Evolutionary conservation across 2,797 vertebrate species (phyloP).

Genomic region (Linurgus olivaceus): DNA sequence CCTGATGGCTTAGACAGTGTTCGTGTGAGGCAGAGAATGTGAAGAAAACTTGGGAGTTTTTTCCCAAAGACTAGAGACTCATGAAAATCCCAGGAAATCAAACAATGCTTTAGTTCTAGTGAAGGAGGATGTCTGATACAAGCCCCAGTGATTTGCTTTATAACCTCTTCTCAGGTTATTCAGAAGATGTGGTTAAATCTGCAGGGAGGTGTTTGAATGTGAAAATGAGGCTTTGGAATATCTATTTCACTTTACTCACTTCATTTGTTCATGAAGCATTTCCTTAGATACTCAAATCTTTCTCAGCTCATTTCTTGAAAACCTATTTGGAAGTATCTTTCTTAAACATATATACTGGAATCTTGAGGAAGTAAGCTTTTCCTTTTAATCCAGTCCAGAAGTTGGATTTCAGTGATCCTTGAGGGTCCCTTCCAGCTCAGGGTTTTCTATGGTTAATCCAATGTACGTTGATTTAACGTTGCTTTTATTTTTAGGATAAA

Average conservation of each 20-base stretch:
- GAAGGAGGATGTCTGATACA: neutral
- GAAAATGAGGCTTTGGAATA: neutral
- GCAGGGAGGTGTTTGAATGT: neutral
- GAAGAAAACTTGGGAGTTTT: neutral
- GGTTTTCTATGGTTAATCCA: neutral
- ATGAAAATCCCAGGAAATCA: neutral
- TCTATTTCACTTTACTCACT: accelerated
- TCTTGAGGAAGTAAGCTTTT: neutral
- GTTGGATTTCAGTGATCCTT: neutral
- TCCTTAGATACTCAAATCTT: neutral
- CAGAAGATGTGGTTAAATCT: neutral
- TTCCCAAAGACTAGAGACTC: neutral
- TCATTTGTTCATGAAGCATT: neutral
- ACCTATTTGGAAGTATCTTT: neutral
- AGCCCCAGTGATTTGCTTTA: neutral
- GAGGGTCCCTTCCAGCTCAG: neutral
- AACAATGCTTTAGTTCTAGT: neutral
- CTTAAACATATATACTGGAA: neutral
- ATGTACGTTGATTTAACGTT: accelerated
- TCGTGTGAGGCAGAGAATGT: accelerated
- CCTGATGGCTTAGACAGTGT: accelerated
- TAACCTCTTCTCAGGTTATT: neutral
- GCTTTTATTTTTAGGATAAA: constrained; percentile 52
- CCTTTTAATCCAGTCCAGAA: neutral
- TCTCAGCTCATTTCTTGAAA: neutral